Base-by-base conservation (phyloP, 2,888 invertebrate genomes). In the Apeira syringaria region DNA sequence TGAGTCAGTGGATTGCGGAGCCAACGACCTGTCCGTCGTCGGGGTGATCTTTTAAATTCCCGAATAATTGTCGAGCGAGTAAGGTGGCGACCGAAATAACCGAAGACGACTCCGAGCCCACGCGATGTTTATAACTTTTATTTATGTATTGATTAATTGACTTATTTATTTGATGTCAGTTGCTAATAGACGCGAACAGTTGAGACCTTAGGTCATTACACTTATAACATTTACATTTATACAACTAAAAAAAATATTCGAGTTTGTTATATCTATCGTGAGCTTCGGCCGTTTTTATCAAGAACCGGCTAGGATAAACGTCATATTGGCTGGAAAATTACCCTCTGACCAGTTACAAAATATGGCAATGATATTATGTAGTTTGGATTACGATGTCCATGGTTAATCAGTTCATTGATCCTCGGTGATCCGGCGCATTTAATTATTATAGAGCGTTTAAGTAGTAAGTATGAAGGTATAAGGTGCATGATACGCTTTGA, bases 21-120 rank as follows among this genome's bases (percentile, higher is more conserved):
- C 72, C 88, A 85, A 85, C 74, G 87, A 87, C 83, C 45, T 31
- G 31, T 18, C 34, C 72, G 69, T 62, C 59, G 61, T 77, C 79
- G 73, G 85, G 87, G 87, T 87, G 87, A 87, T 88, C 86, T 86
- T 82, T 80, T 74, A 86, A 82, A 87, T 86, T 86, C 85, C 86
- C 85, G 74, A 86, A 86, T 86, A 85, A 87, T 87, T 86, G 85
- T 83, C 81, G 84, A 80, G 5, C 79, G 74, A 70, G 76, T 78
- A 84, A 81, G 81, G 78, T 82, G 78, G 72, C 70, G 81, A 85
- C 86, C 68, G 80, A 86, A 87, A 88, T 87, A 87, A 80, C 80
- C 62, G 56, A 71, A 75, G 69, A 73, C 74, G 71, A 64, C 51
- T n/a, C 64, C 25, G 74, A 75, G 77, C 82, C 85, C 73, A 69